Percentiles rank a stretch among this genome's conserved stretches.
Conservation (phyloP, 2,113 vertebrate species). For the Atlantisia rogersi region DNA sequence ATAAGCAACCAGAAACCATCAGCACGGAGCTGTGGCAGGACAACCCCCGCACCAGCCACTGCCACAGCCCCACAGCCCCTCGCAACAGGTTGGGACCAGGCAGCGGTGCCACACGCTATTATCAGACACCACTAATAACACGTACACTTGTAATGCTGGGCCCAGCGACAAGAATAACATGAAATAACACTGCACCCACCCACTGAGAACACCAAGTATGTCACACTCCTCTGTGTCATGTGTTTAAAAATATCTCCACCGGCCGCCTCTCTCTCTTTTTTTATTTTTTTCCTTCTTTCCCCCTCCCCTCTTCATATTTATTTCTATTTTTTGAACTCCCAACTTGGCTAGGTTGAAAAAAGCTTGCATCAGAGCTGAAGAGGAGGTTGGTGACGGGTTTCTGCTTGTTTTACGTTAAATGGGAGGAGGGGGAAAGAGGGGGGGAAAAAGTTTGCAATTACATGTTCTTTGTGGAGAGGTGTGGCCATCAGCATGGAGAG, state of each 20-base stretch:
- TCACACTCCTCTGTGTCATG: slow-evolving; percentile 78
- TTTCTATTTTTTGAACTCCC: slow-evolving; percentile 40
- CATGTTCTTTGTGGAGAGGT: slow-evolving; percentile 68
- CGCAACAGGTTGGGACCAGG: neutral
- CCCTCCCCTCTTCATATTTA: neutral
- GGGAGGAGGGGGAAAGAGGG: neutral
- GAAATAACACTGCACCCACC: slow-evolving; percentile 72
- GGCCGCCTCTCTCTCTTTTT: neutral
- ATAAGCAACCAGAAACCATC: neutral
- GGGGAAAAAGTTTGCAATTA: slow-evolving; percentile 36
- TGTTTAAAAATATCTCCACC: slow-evolving; percentile 75
- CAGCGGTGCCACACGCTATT: neutral
- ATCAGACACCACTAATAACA: neutral
- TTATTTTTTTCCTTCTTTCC: too few species aligned
- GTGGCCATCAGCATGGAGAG: slow-evolving; percentile 50
- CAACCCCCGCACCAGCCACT: neutral
- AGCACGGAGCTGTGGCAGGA: neutral
- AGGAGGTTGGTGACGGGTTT: neutral
- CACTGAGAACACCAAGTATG: slow-evolving; percentile 76
- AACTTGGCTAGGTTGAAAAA: slow-evolving; percentile 71
- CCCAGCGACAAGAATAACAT: slow-evolving; percentile 75
- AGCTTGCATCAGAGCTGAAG: slow-evolving; percentile 37
- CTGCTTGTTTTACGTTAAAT: neutral
- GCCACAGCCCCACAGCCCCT: neutral
- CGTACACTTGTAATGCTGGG: slow-evolving; percentile 71